Evolutionary conservation across 1,140 invertebrate species (phyloP).

Genomic region (Heliconius himera): DNA sequence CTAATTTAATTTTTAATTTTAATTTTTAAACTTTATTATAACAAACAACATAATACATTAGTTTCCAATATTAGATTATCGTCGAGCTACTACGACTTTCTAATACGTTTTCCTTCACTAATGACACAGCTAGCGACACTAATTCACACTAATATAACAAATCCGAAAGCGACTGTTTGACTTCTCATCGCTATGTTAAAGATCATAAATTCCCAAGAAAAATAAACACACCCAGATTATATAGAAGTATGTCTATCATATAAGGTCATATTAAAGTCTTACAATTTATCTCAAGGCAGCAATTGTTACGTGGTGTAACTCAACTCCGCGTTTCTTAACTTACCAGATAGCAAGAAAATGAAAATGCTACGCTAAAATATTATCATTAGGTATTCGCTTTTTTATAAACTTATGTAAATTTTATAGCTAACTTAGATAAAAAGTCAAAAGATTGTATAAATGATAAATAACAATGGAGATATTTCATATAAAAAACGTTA

Average conservation of each 20-base stretch:
- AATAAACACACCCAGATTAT: conserved; percentile 1
- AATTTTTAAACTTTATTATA: too few relatives aligned
- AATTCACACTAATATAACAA: conserved; percentile 22
- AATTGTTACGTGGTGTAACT: too few relatives aligned
- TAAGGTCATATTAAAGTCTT: too few relatives aligned
- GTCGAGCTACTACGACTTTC: background rate
- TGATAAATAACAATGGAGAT: background rate
- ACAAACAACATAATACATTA: background rate
- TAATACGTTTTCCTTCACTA: conserved; percentile 14
- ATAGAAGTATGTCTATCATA: background rate
- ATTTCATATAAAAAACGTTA: background rate
- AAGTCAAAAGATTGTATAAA: background rate
- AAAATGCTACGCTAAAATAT: too few relatives aligned
- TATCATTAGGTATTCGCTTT: too few relatives aligned
- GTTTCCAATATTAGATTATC: background rate
- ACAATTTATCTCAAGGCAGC: too few relatives aligned
- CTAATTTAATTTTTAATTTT: too few relatives aligned
- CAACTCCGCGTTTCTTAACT: too few relatives aligned
- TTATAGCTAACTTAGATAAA: background rate
- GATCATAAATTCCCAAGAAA: conserved; percentile 4
- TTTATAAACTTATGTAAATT: too few relatives aligned
- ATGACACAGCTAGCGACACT: conserved; percentile 13
- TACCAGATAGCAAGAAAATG: too few relatives aligned
- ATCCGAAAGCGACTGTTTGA: conserved; percentile 14
- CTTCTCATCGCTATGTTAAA: conserved; percentile 9